These are phyloP conservation scores for Calonectris borealis DNA, from an alignment of 2,113 vertebrate genomes.

Conservation along the genomic window DNA sequence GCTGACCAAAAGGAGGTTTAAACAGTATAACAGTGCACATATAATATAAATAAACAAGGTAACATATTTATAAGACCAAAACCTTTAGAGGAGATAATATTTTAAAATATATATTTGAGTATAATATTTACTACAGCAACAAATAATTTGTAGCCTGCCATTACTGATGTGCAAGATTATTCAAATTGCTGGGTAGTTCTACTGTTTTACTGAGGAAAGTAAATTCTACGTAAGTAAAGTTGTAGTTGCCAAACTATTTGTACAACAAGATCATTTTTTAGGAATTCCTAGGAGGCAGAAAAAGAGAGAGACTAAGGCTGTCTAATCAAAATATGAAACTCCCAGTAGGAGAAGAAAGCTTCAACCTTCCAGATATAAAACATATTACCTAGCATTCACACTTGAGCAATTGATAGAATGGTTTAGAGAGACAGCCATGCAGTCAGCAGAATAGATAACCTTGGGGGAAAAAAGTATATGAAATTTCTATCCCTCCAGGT, in stretches of 20 bases:
- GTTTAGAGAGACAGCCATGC: constrained; percentile 12
- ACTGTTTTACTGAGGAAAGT: neutral
- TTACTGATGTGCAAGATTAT: neutral
- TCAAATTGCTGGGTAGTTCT: neutral
- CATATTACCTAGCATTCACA: constrained; percentile 51
- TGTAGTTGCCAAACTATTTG: neutral
- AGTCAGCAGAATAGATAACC: constrained; percentile 47
- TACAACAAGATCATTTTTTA: neutral
- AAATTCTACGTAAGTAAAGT: neutral
- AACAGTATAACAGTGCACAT: accelerated
- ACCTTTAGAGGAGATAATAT: neutral
- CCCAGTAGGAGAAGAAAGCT: constrained; percentile 42
- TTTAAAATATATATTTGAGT: neutral
- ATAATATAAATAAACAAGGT: neutral
- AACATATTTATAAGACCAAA: neutral
- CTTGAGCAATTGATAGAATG: constrained; percentile 42
- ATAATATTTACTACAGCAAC: neutral
- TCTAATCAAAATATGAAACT: constrained; percentile 50
- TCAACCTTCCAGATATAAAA: constrained; percentile 54
- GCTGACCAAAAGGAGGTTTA: neutral
- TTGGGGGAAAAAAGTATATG: neutral
- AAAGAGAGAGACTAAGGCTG: neutral
- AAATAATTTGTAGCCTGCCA: neutral
- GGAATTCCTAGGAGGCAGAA: neutral
- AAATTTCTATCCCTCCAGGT: constrained; percentile 26